Percentiles rank a stretch among this genome's conserved stretches.
phyloP scores from a whole-genome alignment of 2,113 vertebrate species.

The Nipponia nippon region DNA sequence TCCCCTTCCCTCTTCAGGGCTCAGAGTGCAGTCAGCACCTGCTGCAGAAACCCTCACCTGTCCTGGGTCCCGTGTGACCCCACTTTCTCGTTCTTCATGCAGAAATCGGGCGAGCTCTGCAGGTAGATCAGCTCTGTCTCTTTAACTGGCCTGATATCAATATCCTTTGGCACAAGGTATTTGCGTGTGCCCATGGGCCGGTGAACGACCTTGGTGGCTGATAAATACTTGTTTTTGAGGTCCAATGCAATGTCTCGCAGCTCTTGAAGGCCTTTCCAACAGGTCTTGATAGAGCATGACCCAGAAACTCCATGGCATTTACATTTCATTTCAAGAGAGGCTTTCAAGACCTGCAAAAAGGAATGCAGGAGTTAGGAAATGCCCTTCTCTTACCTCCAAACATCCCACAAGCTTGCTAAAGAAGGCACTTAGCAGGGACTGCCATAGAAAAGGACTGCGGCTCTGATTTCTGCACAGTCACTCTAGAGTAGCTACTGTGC shows the following conservation, averaged over 20 bases:
- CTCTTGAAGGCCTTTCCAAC: constrained; percentile 95
- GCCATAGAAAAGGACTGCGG: background rate
- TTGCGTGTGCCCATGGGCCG: constrained; percentile 94
- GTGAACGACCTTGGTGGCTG: constrained; percentile 95
- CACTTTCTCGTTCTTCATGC: constrained; percentile 90
- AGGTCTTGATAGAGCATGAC: constrained; percentile 97
- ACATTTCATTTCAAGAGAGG: constrained; percentile 94
- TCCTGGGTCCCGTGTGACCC: constrained; percentile 95
- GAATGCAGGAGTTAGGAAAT: constrained; percentile 18
- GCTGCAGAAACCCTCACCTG: constrained; percentile 76
- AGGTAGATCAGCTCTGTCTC: constrained; percentile 97
- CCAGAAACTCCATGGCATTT: constrained; percentile 98
- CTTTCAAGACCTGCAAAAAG: constrained; percentile 82
- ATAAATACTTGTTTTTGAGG: constrained; percentile 95
- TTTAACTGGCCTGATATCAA: constrained; percentile 92
- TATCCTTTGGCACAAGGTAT: constrained; percentile 97
- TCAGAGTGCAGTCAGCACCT: background rate
- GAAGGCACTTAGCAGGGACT: background rate
- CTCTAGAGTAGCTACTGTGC: background rate
- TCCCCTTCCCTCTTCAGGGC: background rate
- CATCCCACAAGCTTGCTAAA: background rate
- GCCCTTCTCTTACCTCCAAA: background rate
- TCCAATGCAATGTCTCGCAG: constrained; percentile 90
- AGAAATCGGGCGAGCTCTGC: constrained; percentile 96
- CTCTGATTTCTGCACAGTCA: background rate